Evolutionary conservation across 1,140 invertebrate species (phyloP).

Genomic region (Pomphorhynchus laevis): DNA sequence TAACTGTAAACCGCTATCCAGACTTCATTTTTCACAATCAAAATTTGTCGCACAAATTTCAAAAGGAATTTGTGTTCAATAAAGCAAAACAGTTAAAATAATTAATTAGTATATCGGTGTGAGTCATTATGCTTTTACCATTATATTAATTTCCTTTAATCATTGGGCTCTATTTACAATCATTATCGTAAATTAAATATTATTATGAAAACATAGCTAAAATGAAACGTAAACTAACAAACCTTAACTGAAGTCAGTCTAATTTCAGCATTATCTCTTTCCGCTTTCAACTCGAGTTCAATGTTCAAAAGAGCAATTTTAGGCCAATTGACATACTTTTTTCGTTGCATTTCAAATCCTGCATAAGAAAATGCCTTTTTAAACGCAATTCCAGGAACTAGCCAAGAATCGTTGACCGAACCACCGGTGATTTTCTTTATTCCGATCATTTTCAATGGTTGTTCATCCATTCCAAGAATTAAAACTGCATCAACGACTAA

Average conservation of each 20-base stretch:
- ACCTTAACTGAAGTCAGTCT: slow-evolving; percentile 52
- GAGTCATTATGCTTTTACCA: too few species aligned
- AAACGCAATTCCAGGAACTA: slow-evolving; percentile 76
- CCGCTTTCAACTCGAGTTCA: slow-evolving; percentile 79
- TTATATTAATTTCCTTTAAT: too few species aligned
- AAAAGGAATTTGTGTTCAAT: too few species aligned
- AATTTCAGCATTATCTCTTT: slow-evolving; percentile 84
- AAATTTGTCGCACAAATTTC: too few species aligned
- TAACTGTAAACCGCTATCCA: too few species aligned
- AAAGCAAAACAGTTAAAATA: too few species aligned
- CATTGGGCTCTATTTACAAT: too few species aligned
- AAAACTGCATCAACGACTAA: slow-evolving; percentile 92
- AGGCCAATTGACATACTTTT: slow-evolving; percentile 41
- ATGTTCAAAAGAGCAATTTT: slow-evolving; percentile 90
- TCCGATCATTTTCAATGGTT: slow-evolving; percentile 93
- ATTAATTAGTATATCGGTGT: too few species aligned
- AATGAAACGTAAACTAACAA: slow-evolving; percentile 9
- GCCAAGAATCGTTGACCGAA: slow-evolving; percentile 39
- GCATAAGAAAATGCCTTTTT: slow-evolving; percentile 99
- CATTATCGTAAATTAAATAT: too few species aligned
- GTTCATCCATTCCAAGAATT: slow-evolving; percentile 48
- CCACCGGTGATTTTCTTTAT: slow-evolving; percentile 92
- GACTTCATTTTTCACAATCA: too few species aligned
- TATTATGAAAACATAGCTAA: background rate
- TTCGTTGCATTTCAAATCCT: slow-evolving; percentile 98